Conservation (phyloP, 1,140 invertebrate species). For the Cotesia vestalis region DNA sequence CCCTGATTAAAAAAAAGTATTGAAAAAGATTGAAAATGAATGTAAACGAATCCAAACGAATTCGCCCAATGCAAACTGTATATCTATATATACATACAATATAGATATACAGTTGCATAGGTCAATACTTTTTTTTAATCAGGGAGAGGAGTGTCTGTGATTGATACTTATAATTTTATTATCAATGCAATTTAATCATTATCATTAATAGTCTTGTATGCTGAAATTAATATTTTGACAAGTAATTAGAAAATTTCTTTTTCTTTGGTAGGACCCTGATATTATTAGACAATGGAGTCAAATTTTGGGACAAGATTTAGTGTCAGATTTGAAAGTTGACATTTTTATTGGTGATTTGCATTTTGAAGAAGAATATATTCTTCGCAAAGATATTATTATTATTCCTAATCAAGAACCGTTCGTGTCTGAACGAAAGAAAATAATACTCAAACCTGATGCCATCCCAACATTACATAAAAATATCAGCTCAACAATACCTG, state of each 20-base stretch:
- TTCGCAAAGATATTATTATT: not conserved
- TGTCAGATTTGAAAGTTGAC: not conserved
- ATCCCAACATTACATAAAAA: slow-evolving; percentile 10
- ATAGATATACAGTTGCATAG: no score
- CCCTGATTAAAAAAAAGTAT: no score
- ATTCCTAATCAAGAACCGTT: not conserved
- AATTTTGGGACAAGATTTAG: not conserved
- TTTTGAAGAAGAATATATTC: not conserved
- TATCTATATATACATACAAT: no score
- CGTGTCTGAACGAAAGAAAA: not conserved
- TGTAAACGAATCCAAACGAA: no score
- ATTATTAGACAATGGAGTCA: slow-evolving; percentile 1
- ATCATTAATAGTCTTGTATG: not conserved
- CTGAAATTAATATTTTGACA: not conserved
- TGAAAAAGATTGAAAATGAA: no score
- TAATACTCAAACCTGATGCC: not conserved
- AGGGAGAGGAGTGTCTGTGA: no score
- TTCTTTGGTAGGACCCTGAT: slow-evolving; percentile 2
- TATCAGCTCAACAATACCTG: not conserved
- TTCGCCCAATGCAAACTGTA: no score
- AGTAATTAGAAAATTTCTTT: slow-evolving; percentile 7
- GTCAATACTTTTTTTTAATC: no score
- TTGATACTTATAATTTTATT: not conserved
- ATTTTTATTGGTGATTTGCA: not conserved
- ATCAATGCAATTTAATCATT: not conserved